Evolutionary conservation across 2,113 vertebrate species (phyloP), one percentile per base, ranked within the genome.

Genomic region (Ariopsis seemanni): DNA sequence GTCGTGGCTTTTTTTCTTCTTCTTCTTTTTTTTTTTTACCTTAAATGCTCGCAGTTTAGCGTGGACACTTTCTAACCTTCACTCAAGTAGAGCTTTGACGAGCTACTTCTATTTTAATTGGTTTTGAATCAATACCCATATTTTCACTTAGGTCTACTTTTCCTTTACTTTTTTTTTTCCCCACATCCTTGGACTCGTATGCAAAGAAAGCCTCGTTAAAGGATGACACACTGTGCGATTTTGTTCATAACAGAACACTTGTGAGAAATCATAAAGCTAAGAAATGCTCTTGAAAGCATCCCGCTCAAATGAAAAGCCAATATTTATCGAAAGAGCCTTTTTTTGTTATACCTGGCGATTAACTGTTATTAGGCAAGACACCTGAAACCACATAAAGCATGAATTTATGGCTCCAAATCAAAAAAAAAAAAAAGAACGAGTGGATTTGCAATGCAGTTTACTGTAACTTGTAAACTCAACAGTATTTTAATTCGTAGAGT

Each of bases 381-480:
- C 60, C 80, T 63, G 30, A 2, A 82, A 82, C 58, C 58, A 62
- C 80, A 82, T 22, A 11, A 75, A 10, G 20, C 20, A 12, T 52
- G 34, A 74, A 74, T 10, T 48, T 22, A 48, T 5, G 18, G 80
- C 30, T 22, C 57, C 50, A 42, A 42, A 42, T 42, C 2, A 42
- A 42, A 42, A 42, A 69, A 15, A 55, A 3, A 11, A 58, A 11
- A 77, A 85, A 77, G 71, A 22, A 58, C 4, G 11, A 77, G 42
- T 14, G 12, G 7, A 15, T n/a, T 83, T 53, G 60, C 50, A 25
- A 65, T 17, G 20, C 25, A 69, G 27, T 65, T 12, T n/a, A 17
- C 14, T 55, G 63, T 71, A 84, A 71, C n/a, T 5, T 30, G 63
- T 69, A 71, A 84, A 84, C 17, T 18, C 22, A 69, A 84, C 63